A percentile compares a stretch with the other conserved stretches of the same genome.
phyloP scores from a whole-genome alignment of 2,888 invertebrate genomes.

The Leptinotarsa peninsularis region DNA sequence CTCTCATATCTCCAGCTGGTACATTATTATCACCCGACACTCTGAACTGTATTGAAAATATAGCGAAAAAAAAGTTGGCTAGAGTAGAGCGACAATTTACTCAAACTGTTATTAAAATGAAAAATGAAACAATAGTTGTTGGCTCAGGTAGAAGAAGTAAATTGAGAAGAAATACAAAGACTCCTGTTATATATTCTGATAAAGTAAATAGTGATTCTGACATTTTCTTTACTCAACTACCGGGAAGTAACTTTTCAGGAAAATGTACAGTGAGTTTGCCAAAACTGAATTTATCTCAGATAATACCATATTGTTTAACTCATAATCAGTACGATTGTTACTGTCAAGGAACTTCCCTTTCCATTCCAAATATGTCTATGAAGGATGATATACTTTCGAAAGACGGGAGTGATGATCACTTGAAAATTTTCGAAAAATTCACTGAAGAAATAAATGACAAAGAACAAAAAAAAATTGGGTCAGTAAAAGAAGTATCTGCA shows the following conservation, averaged over 20 bases:
- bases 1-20: conserved; percentile 55
- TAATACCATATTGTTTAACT: conserved; percentile 76
- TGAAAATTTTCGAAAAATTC: background rate
- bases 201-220: conserved; percentile 62
- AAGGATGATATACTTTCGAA: background rate
- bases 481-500: no score
- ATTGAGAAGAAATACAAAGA: conserved; percentile 71
- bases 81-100: conserved; percentile 79
- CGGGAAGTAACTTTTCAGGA: conserved; percentile 23
- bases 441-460: background rate
- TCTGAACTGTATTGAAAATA: conserved; percentile 65
- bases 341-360: conserved; percentile 67
- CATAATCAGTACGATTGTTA: conserved; percentile 77
- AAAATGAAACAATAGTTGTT: conserved; percentile 74
- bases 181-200: conserved; percentile 74
- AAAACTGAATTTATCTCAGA: conserved; percentile 55
- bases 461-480: no score
- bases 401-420: background rate
- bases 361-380: background rate
- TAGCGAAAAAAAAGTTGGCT: conserved; percentile 71
- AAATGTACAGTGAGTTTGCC: conserved; percentile 44
- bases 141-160: conserved; percentile 68
- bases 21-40: conserved; percentile 59
- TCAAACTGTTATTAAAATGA: conserved; percentile 76
- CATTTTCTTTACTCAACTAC: conserved; percentile 17